These are phyloP conservation scores for Chrysogorgia sp. DNA, from an alignment of 92 coral and sea anemone genomes.

Conservation along the genomic window DNA sequence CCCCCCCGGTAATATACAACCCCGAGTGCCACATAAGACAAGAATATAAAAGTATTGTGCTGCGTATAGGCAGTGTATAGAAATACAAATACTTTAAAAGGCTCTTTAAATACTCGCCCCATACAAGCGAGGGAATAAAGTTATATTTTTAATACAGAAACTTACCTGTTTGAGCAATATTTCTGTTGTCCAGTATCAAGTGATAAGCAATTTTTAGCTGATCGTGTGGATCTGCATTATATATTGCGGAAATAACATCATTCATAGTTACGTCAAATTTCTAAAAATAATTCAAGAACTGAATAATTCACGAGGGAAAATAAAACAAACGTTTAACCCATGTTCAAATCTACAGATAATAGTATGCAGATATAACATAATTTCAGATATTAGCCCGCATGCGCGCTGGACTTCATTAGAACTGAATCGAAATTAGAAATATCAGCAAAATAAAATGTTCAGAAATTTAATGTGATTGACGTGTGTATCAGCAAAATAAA, in stretches of 20 bases:
- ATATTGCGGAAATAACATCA: slow-evolving; percentile 81
- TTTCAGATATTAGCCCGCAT: too few species aligned
- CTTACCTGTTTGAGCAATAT: slow-evolving; percentile 77
- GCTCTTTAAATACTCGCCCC: not conserved
- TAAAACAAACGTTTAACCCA: too few species aligned
- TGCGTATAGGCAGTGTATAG: not conserved
- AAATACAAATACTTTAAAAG: not conserved
- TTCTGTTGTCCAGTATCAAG: slow-evolving; percentile 90
- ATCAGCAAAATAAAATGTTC: too few species aligned
- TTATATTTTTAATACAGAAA: not conserved
- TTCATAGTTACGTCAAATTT: slow-evolving; percentile 76
- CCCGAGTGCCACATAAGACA: not conserved
- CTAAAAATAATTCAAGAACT: slow-evolving; percentile 41
- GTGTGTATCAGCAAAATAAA: too few species aligned
- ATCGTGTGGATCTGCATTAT: slow-evolving; percentile 82
- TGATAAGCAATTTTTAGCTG: slow-evolving; percentile 93
- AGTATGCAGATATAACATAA: too few species aligned
- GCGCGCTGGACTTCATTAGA: too few species aligned
- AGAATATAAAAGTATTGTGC: not conserved
- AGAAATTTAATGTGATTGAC: too few species aligned
- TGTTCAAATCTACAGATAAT: too few species aligned
- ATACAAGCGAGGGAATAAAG: not conserved
- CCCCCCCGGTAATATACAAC: too few species aligned
- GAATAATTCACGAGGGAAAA: not conserved
- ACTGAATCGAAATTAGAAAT: too few species aligned